phyloP scores from a whole-genome alignment of 2,888 invertebrate genomes.

The Julus scanicus region DNA sequence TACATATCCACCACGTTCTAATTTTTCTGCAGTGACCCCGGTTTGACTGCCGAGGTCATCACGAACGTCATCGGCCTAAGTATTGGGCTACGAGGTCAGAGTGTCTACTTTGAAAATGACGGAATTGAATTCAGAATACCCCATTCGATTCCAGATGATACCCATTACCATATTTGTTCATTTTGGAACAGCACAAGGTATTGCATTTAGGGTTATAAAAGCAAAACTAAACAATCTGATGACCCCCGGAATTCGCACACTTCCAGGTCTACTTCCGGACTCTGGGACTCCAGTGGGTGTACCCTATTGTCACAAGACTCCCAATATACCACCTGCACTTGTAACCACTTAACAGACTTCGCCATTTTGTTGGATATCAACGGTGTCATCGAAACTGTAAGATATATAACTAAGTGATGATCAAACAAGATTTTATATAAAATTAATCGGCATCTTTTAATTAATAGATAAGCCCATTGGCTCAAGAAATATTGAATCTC shows the following conservation, averaged over 20 bases:
- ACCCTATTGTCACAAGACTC: conserved; percentile 16
- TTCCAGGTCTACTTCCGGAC: neutral
- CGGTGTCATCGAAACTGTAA: conserved; percentile 45
- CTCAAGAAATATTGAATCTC: neutral
- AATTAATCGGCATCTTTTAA: neutral
- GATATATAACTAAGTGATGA: neutral
- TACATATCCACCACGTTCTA: neutral
- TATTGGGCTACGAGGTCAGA: neutral
- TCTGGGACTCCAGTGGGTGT: conserved; percentile 51
- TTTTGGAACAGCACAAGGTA: conserved; percentile 50
- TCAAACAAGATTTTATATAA: neutral
- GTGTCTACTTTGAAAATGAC: neutral
- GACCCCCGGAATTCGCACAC: neutral
- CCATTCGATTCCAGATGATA: neutral
- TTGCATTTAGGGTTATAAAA: too few relatives aligned
- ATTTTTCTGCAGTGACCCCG: neutral
- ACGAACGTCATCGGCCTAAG: conserved; percentile 41
- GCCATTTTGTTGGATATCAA: conserved; percentile 57
- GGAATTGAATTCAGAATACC: conserved; percentile 50
- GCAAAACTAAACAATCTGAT: too few relatives aligned
- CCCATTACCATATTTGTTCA: conserved; percentile 40
- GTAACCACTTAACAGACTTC: conserved; percentile 57
- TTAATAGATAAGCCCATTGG: conserved; percentile 41
- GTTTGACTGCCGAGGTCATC: neutral
- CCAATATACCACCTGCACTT: conserved; percentile 52